Conservation (phyloP, 2,888 invertebrate species). For the Amiota mariae region DNA sequence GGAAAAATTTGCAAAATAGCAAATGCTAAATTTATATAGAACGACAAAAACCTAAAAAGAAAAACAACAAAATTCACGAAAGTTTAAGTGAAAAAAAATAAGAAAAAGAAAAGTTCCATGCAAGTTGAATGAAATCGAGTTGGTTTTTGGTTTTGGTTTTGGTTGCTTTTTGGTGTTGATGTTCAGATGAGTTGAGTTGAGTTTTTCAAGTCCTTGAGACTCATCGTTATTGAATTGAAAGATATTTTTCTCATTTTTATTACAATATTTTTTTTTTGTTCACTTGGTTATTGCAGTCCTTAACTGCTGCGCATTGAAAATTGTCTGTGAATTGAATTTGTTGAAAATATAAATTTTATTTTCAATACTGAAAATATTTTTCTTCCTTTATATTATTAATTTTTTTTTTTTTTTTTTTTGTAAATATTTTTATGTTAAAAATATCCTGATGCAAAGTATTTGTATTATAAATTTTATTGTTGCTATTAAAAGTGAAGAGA, state of each 20-base stretch:
- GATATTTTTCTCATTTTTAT: background rate
- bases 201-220: background rate
- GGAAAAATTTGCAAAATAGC: background rate
- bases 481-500: background rate
- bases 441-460: background rate
- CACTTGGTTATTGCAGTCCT: background rate
- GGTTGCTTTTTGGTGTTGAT: background rate
- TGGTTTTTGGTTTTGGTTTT: background rate
- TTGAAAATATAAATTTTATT: too few species aligned
- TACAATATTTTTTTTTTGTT: background rate
- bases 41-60: too few species aligned
- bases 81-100: background rate
- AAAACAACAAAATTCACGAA: background rate
- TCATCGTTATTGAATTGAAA: background rate
- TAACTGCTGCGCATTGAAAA: background rate
- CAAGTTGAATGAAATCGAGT: background rate
- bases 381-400: too few species aligned
- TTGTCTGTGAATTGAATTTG: constrained; percentile 23
- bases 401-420: too few species aligned
- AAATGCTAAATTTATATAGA: background rate
- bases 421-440: background rate
- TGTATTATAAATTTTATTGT: constrained; percentile 17
- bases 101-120: background rate
- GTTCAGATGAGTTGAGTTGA: background rate
- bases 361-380: background rate